phyloP scores from a whole-genome alignment of 2,113 vertebrate genomes.

The Mustelus asterias region DNA sequence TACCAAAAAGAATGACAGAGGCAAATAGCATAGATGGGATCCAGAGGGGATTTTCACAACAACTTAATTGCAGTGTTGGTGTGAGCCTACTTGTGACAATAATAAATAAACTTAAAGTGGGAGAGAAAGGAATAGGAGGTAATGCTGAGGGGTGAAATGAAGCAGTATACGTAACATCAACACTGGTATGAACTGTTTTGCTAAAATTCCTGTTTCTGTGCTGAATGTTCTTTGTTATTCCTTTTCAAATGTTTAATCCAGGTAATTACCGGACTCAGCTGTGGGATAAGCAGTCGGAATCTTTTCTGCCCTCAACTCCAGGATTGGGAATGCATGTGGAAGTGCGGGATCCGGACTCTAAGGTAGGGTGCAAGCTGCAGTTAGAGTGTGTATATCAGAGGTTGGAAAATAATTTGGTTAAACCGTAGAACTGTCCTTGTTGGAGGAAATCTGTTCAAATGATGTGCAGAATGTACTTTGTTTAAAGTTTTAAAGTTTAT shows the following conservation, averaged over 20 bases:
- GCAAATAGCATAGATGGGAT: background rate
- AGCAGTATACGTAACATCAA: background rate
- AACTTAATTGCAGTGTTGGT: no score
- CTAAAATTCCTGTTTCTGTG: background rate
- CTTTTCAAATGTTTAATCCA: slow-evolving; percentile 44
- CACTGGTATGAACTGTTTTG: no score
- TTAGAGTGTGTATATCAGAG: background rate
- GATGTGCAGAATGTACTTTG: background rate
- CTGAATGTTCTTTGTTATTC: background rate
- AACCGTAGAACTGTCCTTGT: background rate
- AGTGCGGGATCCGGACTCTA: slow-evolving; percentile 83
- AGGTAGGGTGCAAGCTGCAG: slow-evolving; percentile 55
- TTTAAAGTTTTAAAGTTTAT: no score
- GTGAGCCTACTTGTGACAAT: no score
- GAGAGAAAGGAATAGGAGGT: background rate
- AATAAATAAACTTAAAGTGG: background rate
- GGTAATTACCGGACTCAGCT: slow-evolving; percentile 86
- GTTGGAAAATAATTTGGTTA: background rate
- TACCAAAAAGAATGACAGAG: background rate
- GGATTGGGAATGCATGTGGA: slow-evolving; percentile 91
- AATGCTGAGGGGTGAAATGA: background rate
- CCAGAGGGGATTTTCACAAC: no score
- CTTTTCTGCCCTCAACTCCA: slow-evolving; percentile 79
- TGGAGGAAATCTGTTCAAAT: background rate
- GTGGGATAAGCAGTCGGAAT: slow-evolving; percentile 77